Evolutionary conservation across 2,888 invertebrate genomes (phyloP), one percentile per base, ranked within the genome.

Genomic region (Apamea crenata): DNA sequence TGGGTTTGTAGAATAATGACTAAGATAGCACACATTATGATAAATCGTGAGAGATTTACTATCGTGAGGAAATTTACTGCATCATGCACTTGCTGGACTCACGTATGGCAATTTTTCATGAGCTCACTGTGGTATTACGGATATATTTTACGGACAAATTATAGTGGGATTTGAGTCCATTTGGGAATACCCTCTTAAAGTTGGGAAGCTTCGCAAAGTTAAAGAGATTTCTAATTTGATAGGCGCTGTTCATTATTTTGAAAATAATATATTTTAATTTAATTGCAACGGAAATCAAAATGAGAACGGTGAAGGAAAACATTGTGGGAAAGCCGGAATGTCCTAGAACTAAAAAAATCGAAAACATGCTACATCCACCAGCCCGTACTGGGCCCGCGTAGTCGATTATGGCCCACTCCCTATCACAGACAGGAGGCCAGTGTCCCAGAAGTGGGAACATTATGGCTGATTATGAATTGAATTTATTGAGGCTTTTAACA

Each of bases 61-160:
- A 84, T 78, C 59, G 70, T 75, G 70, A n/a, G 68, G 25, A 72
- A 87, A 85, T 87, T 86, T 83, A 87, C 83, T 87, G 89, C 85
- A 83, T 80, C 83, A 80, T 85, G 80, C 87, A 84, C 74, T 85
- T 74, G 50, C 77, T 70, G 69, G 67, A 65, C 80, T 77, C 85
- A 85, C 85, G 85, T 85, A 83, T 83, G 87, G 80, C 77, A 32
- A 85, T 85, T 83, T 85, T 87, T 85, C 85, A 86, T 75, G 77
- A 80, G 87, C 87, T 85, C 66, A 86, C 79, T 79, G 76, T 71
- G 66, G 79, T 86, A 75, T 77, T 83, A 84, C 50, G 82, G 77
- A 77, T 86, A 78, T 84, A 85, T 86, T 78, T 86, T 79, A 83
- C 75, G 71, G 86, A 83, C 75, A 74, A 86, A 86, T 85, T 80